Evolutionary conservation across 1,140 invertebrate species (phyloP).

Genomic region (Achatina immaculata): DNA sequence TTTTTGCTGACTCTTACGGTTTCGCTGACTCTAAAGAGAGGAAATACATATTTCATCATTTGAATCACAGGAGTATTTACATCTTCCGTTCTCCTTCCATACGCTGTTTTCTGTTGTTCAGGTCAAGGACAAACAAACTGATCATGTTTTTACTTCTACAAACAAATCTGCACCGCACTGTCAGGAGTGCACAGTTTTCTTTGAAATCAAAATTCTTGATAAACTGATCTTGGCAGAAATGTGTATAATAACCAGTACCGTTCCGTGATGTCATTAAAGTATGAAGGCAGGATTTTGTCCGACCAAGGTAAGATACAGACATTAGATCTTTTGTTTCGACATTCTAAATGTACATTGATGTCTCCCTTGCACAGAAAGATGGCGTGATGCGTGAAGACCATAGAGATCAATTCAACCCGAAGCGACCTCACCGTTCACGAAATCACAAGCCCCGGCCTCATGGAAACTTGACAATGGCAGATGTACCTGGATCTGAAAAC

Average conservation of each 20-base stretch:
- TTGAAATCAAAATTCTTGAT: neutral
- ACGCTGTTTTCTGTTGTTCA: neutral
- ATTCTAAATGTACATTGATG: neutral
- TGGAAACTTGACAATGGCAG: neutral
- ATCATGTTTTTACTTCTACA: neutral
- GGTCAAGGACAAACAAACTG: neutral
- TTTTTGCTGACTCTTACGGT: too few relatives aligned
- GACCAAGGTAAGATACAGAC: too few relatives aligned
- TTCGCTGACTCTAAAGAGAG: too few relatives aligned
- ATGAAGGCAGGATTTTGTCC: too few relatives aligned
- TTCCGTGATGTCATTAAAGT: too few relatives aligned
- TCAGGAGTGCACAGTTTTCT: neutral
- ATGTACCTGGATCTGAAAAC: neutral
- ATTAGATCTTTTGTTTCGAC: too few relatives aligned
- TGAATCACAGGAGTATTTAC: neutral
- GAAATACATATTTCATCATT: too few relatives aligned
- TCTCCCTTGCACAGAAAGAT: neutral
- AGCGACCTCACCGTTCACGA: neutral
- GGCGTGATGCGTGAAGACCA: slow-evolving; percentile 10
- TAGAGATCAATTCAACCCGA: slow-evolving; percentile 8
- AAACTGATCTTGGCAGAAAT: neutral
- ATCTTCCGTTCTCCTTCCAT: neutral
- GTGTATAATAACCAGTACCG: neutral
- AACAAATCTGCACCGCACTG: neutral
- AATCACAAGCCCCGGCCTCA: neutral